phyloP scores from a whole-genome alignment of 2,797 vertebrate genomes.

The Pelodytes ibericus region DNA sequence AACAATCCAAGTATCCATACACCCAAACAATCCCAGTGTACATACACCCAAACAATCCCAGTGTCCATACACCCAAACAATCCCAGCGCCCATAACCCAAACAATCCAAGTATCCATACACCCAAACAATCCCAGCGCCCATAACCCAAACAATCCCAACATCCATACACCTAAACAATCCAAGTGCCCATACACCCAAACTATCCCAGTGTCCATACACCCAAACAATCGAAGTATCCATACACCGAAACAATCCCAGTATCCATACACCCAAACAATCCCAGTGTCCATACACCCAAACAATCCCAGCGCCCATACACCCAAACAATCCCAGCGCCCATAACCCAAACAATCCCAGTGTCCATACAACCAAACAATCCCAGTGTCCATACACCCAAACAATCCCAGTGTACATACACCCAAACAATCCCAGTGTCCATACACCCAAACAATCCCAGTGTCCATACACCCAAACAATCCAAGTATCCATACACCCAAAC shows the following conservation, averaged over 20 bases:
- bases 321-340: too few relatives aligned
- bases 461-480: not conserved
- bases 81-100: not conserved
- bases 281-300: not conserved
- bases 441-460: too few relatives aligned
- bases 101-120: not conserved
- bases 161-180: not conserved
- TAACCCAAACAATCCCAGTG: too few relatives aligned
- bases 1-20: not conserved
- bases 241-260: too few relatives aligned
- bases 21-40: not conserved
- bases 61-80: not conserved
- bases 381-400: not conserved
- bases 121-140: too few relatives aligned
- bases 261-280: not conserved
- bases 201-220: not conserved
- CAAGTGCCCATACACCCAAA: not conserved
- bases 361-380: not conserved
- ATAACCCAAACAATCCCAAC: too few relatives aligned
- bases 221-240: too few relatives aligned
- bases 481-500: not conserved
- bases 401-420: not conserved
- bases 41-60: too few relatives aligned
- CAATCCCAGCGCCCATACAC: not conserved
- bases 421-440: too few relatives aligned